These are phyloP conservation scores for Adrianichthys oophorus DNA, from an alignment of 2,797 vertebrate species.

Conservation along the genomic window DNA sequence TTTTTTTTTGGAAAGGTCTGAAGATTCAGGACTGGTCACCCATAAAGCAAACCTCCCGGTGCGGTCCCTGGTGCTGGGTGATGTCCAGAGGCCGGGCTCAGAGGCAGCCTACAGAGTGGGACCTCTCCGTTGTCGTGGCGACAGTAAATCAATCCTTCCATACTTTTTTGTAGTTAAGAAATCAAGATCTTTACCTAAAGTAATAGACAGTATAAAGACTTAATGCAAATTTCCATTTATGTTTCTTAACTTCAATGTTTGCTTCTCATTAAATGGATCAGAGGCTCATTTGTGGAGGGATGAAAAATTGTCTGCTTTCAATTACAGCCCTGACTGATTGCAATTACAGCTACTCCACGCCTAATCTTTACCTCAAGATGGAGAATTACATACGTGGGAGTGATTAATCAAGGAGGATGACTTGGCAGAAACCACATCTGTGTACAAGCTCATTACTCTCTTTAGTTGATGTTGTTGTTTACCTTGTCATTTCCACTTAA, in stretches of 20 bases:
- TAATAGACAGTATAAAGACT: not conserved
- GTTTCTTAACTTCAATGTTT: not conserved
- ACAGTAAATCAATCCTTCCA: slow-evolving; percentile 83
- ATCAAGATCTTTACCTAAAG: not conserved
- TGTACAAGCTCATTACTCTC: not conserved
- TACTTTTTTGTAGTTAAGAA: no score
- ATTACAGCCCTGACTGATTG: slow-evolving; percentile 4
- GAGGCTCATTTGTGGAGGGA: slow-evolving; percentile 17
- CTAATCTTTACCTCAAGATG: not conserved
- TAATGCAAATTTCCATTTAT: not conserved
- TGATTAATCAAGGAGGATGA: slow-evolving; percentile 16
- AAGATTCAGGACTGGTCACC: slow-evolving; percentile 87
- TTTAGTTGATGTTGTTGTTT: not conserved
- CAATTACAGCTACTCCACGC: slow-evolving; percentile 11
- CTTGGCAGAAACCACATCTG: slow-evolving; percentile 6
- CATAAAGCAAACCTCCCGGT: slow-evolving; percentile 91
- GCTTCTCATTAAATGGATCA: slow-evolving; percentile 23
- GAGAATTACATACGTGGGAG: slow-evolving; percentile 18
- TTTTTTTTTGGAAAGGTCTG: slow-evolving; percentile 74
- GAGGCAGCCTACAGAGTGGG: slow-evolving; percentile 90
- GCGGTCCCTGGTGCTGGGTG: slow-evolving; percentile 85
- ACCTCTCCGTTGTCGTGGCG: slow-evolving; percentile 87
- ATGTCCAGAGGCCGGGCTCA: slow-evolving; percentile 82
- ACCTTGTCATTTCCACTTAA: not conserved
- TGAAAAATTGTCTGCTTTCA: not conserved